Evolutionary conservation across 1,140 invertebrate genomes (phyloP), one percentile per base, ranked within the genome.

Genomic region (Spodoptera litura): DNA sequence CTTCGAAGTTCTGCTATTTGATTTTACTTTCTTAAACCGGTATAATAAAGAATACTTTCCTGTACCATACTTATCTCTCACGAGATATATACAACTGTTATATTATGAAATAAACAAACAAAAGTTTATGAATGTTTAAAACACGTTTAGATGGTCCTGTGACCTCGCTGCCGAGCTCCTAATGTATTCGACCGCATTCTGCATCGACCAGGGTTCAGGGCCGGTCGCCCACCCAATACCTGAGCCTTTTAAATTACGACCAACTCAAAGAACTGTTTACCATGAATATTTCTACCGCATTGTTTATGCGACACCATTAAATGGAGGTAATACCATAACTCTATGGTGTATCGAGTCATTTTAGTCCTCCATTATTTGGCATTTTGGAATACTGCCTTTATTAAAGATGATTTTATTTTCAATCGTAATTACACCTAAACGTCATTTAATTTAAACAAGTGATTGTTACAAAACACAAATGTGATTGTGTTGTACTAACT

Each of bases 121-220:
- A 62, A 6, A 4, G 31, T 44, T 8, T 44, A 44, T 44, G 38
- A 44, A 44, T 44, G 38, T 44, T 44, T 44, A 38, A 44, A 62
- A 66, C 62, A 44, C 38, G 38, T 8, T 44, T 55, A 49, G 49
- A 66, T 70, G 20, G 44, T 53, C 66, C 66, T 31, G 25, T 49
- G 66, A 70, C 20, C 49, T 70, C 66, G 64, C 56, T 44, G 25
- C 64, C 44, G 10, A n/a, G 44, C 52, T 49, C 27, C 44, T 70
- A 70, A 53, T 70, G 49, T 52, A 70, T 70, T 27, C 49, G 49
- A 52, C 66, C 66, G 66, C 49, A 53, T 64, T 64, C 49, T 70
- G 66, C 66, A 70, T 27, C 44, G 25, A n/a, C 2, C 9, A 20
- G 49, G 49, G 66, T 44, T 31, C 66, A 31, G 49, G 66, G 66